Base-by-base conservation (phyloP, 1,140 invertebrate species). In the Penaeus indicus region DNA sequence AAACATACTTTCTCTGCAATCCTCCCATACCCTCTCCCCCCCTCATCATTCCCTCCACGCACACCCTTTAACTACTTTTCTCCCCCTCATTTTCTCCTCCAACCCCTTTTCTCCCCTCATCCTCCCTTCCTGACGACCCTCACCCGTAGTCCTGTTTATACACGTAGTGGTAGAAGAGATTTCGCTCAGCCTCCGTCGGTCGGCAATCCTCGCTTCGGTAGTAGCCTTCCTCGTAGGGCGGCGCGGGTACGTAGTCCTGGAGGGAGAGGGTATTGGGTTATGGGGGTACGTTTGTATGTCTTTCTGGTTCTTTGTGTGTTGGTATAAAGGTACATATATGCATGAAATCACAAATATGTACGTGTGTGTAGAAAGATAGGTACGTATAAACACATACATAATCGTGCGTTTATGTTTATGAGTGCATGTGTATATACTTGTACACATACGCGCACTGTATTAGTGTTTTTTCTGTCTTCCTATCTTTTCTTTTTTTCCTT, bases 191-290 rank as follows among this genome's bases (percentile, higher is more conserved):
- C n/a, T 72, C 67, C 67, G 67, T 72, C n/a, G 67, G 67, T 0
- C 11, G 67, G 67, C 67, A 72, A 8, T n/a, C n/a, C 1, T 18
- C 67, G 67, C 67, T 72, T 0, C 67, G n/a, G 67, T 72, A 72
- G 67, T 72, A 72, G 67, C 67, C 67, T 10, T n/a, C n/a, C 32
- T 72, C 67, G 67, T 72, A 72, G 67, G 16, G 67, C 67, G 67
- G 67, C 32, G 67, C 67, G n/a, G n/a, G 16, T 1, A 72, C 67
- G 67, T 54, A 54, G 54, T 54, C 54, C 54, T 54, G 16, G 0
- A 8, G 54, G 32, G 32, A 25, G 22, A n/a, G 32, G 16, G 16
- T 3, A 25, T 69, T 69, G 27, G 13, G 32, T 72, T 72, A 25
- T 8, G 16, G n/a, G 32, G n/a, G 21, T 72, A 69, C n/a, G 21